A percentile compares a stretch with the other conserved stretches of the same genome.
phyloP scores from a whole-genome alignment of 1,140 invertebrate species.

The Anoplolepis gracilipes region DNA sequence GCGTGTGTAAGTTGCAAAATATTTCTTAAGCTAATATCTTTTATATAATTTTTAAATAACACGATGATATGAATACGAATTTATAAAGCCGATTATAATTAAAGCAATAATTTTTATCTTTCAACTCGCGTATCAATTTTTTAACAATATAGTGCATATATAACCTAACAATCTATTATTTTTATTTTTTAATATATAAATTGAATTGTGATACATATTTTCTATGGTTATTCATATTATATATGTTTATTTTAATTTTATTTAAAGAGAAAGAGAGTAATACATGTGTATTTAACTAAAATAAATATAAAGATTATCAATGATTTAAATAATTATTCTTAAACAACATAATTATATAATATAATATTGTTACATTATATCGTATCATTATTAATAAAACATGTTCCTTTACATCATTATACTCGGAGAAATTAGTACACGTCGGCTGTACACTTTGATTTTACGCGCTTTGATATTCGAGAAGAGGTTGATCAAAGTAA shows the following conservation, averaged over 20 bases:
- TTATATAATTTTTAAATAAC: neutral
- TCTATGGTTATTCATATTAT: neutral
- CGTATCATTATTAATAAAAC: neutral
- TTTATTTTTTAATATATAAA: slow-evolving; percentile 10
- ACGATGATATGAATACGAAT: neutral
- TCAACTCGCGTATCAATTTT: neutral
- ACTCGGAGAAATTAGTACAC: neutral
- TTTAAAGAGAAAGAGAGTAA: neutral
- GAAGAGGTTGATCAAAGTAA: slow-evolving; percentile 9
- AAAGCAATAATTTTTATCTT: slow-evolving; percentile 4
- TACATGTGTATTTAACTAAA: neutral
- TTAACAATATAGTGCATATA: neutral
- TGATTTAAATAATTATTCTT: slow-evolving; percentile 1
- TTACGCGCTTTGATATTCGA: neutral
- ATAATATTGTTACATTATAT: slow-evolving; percentile 27
- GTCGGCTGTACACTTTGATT: slow-evolving; percentile 3
- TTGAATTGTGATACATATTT: neutral
- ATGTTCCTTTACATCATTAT: neutral
- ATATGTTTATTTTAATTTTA: slow-evolving; percentile 11
- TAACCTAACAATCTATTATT: neutral
- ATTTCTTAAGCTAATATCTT: neutral
- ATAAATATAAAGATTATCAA: neutral
- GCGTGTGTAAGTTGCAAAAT: neutral
- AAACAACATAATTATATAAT: neutral
- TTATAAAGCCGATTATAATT: neutral